Conservation (phyloP, 2,888 invertebrate genomes). For the Cyclophora punctaria region DNA sequence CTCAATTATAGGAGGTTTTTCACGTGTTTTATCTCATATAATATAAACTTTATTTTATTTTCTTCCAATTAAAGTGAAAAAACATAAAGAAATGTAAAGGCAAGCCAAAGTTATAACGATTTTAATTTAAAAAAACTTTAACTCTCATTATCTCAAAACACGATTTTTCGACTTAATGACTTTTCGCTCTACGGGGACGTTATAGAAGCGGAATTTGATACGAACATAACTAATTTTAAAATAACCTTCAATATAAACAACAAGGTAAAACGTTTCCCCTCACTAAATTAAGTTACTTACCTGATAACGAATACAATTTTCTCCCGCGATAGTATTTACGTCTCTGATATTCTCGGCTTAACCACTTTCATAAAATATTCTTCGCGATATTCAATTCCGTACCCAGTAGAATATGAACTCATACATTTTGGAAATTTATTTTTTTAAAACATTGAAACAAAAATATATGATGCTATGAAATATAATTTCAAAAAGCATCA, state of each 20-base stretch:
- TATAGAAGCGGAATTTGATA: conserved; percentile 15
- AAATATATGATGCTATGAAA: background rate
- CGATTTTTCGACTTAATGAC: too few species aligned
- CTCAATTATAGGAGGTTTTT: too few species aligned
- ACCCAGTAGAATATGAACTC: background rate
- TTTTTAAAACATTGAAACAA: too few species aligned
- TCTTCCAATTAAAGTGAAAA: too few species aligned
- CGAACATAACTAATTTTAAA: conserved; percentile 18
- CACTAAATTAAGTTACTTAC: conserved; percentile 45
- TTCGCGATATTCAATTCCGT: conserved; percentile 13
- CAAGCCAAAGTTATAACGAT: too few species aligned
- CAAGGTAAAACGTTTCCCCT: conserved; percentile 28
- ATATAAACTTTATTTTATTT: too few species aligned
- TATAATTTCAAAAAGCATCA: background rate
- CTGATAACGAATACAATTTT: conserved; percentile 42
- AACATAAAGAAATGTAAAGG: too few species aligned
- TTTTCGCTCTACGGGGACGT: too few species aligned
- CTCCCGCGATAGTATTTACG: conserved; percentile 43
- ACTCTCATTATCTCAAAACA: too few species aligned
- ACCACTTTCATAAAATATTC: conserved; percentile 18
- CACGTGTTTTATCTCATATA: too few species aligned
- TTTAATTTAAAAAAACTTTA: too few species aligned
- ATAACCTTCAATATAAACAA: conserved; percentile 23
- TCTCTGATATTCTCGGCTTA: conserved; percentile 27
- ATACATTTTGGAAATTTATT: too few species aligned